Evolutionary conservation across 2,888 invertebrate genomes (phyloP).

Genomic region (Leucania comma): DNA sequence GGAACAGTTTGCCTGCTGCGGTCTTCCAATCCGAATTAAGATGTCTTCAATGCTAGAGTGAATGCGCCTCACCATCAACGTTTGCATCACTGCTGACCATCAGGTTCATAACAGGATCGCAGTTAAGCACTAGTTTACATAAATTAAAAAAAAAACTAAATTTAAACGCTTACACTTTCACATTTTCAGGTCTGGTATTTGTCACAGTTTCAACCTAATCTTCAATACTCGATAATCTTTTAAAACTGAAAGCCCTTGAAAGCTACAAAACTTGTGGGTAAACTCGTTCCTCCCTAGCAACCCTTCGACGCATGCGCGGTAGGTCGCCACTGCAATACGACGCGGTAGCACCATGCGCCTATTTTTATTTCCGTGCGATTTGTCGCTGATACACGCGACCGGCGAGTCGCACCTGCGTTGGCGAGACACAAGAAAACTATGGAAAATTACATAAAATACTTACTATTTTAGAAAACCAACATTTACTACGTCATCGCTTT

Average conservation of each 20-base stretch:
- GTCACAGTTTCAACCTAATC: background rate
- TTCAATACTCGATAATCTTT: background rate
- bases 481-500: background rate
- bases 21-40: no score
- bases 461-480: background rate
- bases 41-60: no score
- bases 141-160: no score
- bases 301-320: constrained; percentile 83
- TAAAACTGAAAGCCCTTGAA: background rate
- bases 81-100: no score
- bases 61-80: no score
- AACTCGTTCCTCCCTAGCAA: constrained; percentile 64
- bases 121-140: no score
- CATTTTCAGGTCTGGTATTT: background rate
- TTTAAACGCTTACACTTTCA: background rate
- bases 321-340: constrained; percentile 86
- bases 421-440: constrained; percentile 15
- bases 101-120: no score
- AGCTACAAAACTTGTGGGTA: constrained; percentile 22
- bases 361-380: constrained; percentile 76
- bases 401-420: constrained; percentile 32
- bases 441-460: constrained; percentile 16
- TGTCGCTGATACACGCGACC: constrained; percentile 54
- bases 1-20: no score
- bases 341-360: constrained; percentile 78